Percentiles rank a stretch among this genome's conserved stretches.
Evolutionary conservation across 1,140 invertebrate genomes (phyloP).

Genomic region (Trichonephila clavipes): DNA sequence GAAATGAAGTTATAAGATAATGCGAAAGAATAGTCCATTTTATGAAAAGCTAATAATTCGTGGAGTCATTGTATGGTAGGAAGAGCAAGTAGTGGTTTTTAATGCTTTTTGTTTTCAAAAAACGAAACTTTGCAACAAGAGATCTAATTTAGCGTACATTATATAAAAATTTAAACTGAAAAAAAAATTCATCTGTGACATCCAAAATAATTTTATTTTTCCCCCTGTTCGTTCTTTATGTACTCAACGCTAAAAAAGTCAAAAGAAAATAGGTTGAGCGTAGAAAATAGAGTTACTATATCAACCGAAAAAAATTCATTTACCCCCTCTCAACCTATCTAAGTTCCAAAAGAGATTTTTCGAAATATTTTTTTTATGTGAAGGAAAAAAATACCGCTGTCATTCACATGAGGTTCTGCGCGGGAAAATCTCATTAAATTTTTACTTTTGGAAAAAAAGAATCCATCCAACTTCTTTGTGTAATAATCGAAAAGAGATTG

Average conservation of each 20-base stretch:
- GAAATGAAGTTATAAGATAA: not conserved
- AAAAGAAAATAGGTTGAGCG: conserved; percentile 22
- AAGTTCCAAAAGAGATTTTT: conserved; percentile 29
- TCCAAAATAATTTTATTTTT: not conserved
- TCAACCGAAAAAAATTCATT: conserved; percentile 66
- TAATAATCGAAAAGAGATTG: conserved; percentile 76
- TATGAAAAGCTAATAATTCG: not conserved
- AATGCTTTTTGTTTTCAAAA: not conserved
- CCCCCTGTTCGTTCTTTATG: not conserved
- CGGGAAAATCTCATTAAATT: conserved; percentile 74
- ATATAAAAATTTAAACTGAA: not conserved
- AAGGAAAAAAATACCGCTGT: conserved; percentile 42
- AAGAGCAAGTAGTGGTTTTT: not conserved
- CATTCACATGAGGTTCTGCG: conserved; percentile 60
- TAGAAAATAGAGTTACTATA: conserved; percentile 28
- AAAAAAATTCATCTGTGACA: conserved; percentile 13
- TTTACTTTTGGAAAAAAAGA: conserved; percentile 18
- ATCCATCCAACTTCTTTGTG: conserved; percentile 33
- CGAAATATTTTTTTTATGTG: not conserved
- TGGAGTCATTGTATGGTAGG: not conserved
- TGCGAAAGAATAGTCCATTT: not conserved
- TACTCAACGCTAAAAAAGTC: not conserved
- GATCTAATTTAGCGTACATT: conserved; percentile 1
- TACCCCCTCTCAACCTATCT: not conserved
- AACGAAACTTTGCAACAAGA: conserved; percentile 14